Evolutionary conservation across 2,797 vertebrate genomes (phyloP), one percentile per base, ranked within the genome.

Genomic region (Xenops minutus): DNA sequence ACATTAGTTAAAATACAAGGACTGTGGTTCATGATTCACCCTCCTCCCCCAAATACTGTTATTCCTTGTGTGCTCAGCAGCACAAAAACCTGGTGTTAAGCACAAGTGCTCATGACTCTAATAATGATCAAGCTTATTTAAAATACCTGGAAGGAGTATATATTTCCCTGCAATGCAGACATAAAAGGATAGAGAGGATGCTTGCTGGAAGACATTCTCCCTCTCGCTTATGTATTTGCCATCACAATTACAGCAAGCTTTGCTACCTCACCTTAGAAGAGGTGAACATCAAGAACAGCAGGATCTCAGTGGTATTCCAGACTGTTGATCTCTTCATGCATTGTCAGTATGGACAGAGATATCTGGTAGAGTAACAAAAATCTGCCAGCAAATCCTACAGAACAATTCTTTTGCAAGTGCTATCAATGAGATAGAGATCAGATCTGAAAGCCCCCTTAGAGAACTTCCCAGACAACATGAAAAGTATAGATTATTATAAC

Each of bases 241-340:
- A 30, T 86, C 73, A 63, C 54, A 78, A 37, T 68, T 54, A 49
- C 19, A 86, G 34, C 29, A 62, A 74, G 49, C 9, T 64, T 88
- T 39, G 5, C 39, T 80, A 9, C 34, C 64, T 93, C 8, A 20
- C 21, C n/a, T 78, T 75, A 49, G 54, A 74, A 34, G 41, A 86
- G n/a, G 24, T 32, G 58, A 80, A 32, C 10, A 34, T 27, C 17
- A 55, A 52, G 86, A 48, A 32, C n/a, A 71, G 17, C 3, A 59
- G 17, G 85, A 68, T 22, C 26, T 64, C 34, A 41, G 0, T 12
- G 4, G 8, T 83, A 13, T 66, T 93, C 7, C 30, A 29, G 4
- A 3, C 30, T 58, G 27, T 48, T 0, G 0, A 6, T 67, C 16
- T 85, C 52, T 62, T 30, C 5, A 1, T 24, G 32, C 26, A 43